Evolutionary conservation across 2,113 vertebrate genomes (phyloP).

Genomic region (Tenrec ecaudatus): DNA sequence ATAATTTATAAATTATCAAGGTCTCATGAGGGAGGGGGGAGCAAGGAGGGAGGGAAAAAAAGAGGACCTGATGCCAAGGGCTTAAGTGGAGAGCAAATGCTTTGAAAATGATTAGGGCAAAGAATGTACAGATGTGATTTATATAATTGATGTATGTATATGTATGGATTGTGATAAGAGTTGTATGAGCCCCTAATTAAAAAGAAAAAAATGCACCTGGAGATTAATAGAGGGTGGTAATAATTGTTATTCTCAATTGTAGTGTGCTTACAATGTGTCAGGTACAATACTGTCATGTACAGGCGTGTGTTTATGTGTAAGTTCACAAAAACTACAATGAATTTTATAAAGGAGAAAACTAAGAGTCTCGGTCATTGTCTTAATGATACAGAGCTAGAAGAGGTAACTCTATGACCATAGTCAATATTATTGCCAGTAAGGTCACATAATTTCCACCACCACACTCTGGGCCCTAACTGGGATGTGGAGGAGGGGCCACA

Average conservation of each 20-base stretch:
- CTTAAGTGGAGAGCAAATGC: too few relatives aligned
- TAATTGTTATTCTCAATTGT: neutral
- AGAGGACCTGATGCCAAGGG: too few relatives aligned
- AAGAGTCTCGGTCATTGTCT: neutral
- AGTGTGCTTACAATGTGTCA: neutral
- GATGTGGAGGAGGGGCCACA: neutral
- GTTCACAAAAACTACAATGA: neutral
- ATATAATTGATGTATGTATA: too few relatives aligned
- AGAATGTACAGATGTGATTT: too few relatives aligned
- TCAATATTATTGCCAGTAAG: neutral
- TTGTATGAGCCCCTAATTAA: too few relatives aligned
- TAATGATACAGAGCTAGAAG: neutral
- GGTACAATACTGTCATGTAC: too few relatives aligned
- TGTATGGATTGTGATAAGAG: too few relatives aligned
- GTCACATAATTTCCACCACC: neutral
- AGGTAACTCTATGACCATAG: neutral
- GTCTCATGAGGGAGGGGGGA: too few relatives aligned
- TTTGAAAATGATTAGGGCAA: too few relatives aligned
- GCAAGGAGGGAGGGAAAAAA: too few relatives aligned
- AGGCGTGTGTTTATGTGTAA: neutral
- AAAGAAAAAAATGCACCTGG: neutral
- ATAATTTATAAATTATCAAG: too few relatives aligned
- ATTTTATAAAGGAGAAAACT: neutral
- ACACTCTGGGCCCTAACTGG: neutral
- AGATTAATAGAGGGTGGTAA: neutral